Conservation (phyloP, 2,113 vertebrate species). For the Maylandia zebra region DNA sequence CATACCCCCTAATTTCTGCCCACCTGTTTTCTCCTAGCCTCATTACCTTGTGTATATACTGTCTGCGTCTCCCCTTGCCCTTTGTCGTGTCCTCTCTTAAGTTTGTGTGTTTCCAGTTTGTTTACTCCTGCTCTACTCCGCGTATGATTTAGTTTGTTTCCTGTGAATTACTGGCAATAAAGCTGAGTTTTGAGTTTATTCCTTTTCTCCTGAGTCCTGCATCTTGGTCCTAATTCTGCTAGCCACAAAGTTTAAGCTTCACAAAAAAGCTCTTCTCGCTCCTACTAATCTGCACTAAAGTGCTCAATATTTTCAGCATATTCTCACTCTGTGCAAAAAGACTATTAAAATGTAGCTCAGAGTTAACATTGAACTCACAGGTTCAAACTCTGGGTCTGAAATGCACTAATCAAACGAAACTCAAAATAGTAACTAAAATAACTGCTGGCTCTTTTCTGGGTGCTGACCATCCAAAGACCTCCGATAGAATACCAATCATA, state of each 20-base stretch:
- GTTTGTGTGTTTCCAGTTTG: not conserved
- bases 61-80: not conserved
- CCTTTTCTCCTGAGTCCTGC: not conserved
- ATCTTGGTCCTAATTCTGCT: not conserved
- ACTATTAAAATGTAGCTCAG: not conserved
- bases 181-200: not conserved
- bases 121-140: fast-evolving
- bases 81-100: not conserved
- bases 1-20: not conserved
- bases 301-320: not conserved
- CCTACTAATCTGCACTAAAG: not conserved
- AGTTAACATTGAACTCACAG: not conserved
- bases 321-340: not conserved
- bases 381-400: not conserved
- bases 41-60: not conserved
- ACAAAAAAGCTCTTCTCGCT: not conserved
- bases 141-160: fast-evolving
- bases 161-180: not conserved
- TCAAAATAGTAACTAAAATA: not conserved
- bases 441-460: not conserved
- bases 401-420: not conserved
- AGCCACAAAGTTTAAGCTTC: not conserved
- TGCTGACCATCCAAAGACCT: not conserved
- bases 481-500: not conserved
- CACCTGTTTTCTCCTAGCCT: not conserved